A percentile compares a stretch with the other conserved stretches of the same genome.
Conservation (phyloP, 2,888 invertebrate species). For the Chelonus formosanus region DNA sequence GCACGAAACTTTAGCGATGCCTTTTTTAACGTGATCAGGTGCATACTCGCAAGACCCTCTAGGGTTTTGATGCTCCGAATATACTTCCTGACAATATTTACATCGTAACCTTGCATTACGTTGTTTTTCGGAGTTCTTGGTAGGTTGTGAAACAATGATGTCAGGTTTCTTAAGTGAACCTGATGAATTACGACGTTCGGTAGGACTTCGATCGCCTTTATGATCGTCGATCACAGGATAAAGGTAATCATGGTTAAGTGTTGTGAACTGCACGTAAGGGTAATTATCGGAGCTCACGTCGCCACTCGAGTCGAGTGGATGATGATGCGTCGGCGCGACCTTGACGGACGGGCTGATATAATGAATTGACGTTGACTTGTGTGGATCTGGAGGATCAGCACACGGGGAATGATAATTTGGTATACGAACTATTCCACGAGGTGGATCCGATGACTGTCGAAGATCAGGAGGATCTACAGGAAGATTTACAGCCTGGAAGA, state of each 20-base stretch:
- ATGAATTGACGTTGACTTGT: slow-evolving; percentile 57
- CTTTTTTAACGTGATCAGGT: slow-evolving; percentile 82
- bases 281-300: slow-evolving; percentile 72
- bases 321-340: slow-evolving; percentile 38
- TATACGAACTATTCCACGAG: slow-evolving; percentile 51
- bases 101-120: slow-evolving; percentile 66
- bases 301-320: slow-evolving; percentile 52
- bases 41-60: slow-evolving; percentile 87
- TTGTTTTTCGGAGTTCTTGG: slow-evolving; percentile 54
- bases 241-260: slow-evolving; percentile 84
- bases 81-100: slow-evolving; percentile 83
- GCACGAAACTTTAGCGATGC: slow-evolving; percentile 85
- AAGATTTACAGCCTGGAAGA: slow-evolving; percentile 82
- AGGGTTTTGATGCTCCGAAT: slow-evolving; percentile 84
- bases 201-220: slow-evolving; percentile 55
- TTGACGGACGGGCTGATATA: slow-evolving; percentile 53
- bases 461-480: slow-evolving; percentile 83
- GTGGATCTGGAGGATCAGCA: slow-evolving; percentile 54
- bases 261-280: slow-evolving; percentile 85
- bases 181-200: slow-evolving; percentile 57
- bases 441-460: slow-evolving; percentile 69
- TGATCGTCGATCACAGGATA: slow-evolving; percentile 78
- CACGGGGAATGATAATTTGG: slow-evolving; percentile 57
- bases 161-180: slow-evolving; percentile 73
- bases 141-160: slow-evolving; percentile 68